These are phyloP conservation scores for Blastomussa wellsi DNA, from an alignment of 92 coral and sea anemone species.

Conservation along the genomic window DNA sequence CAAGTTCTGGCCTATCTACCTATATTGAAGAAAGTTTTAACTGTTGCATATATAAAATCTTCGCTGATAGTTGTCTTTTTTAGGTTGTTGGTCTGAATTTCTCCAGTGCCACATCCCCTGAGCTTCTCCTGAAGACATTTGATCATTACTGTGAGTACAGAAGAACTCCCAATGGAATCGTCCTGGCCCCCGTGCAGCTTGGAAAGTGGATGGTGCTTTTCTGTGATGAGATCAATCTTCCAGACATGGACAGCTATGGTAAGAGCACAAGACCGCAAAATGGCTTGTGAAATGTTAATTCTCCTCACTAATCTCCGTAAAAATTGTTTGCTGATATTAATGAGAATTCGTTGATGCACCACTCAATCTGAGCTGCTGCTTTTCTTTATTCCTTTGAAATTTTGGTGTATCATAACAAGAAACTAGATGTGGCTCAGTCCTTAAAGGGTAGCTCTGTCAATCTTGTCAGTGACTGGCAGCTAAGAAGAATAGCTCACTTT, in stretches of 20 bases:
- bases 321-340: too few relatives aligned
- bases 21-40: background rate
- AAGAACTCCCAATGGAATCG: conserved; percentile 97
- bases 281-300: too few relatives aligned
- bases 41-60: too few relatives aligned
- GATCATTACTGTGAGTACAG: conserved; percentile 99
- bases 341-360: too few relatives aligned
- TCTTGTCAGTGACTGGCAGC: too few relatives aligned
- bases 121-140: conserved; percentile 93
- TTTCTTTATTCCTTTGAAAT: too few relatives aligned
- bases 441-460: too few relatives aligned
- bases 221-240: conserved; percentile 99
- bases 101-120: conserved; percentile 99
- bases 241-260: conserved; percentile 99
- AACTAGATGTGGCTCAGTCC: too few relatives aligned
- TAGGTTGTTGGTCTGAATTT: conserved; percentile 98
- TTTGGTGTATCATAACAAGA: too few relatives aligned
- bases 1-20: background rate
- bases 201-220: conserved; percentile 99
- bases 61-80: background rate
- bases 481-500: too few relatives aligned
- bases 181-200: conserved; percentile 96
- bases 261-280: conserved; percentile 13
- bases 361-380: too few relatives aligned
- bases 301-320: too few relatives aligned